These are phyloP conservation scores for Copidosoma floridanum DNA, from an alignment of 1,140 invertebrate species.

Conservation along the genomic window DNA sequence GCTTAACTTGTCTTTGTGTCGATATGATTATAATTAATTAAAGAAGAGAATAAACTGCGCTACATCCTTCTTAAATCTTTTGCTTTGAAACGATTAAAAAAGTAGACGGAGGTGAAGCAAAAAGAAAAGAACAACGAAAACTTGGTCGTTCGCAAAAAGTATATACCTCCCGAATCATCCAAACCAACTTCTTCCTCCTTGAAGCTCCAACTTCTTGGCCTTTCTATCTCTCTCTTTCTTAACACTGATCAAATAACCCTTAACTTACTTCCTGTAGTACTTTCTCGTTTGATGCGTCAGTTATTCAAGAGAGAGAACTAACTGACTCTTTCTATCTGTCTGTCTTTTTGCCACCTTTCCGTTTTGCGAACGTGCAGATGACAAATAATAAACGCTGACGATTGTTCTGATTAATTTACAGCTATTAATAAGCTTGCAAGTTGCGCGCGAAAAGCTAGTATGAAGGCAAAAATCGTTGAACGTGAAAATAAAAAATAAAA, in stretches of 20 bases:
- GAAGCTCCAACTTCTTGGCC: not conserved
- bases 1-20: constrained; percentile 20
- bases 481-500: too few species aligned
- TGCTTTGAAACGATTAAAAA: constrained; percentile 12
- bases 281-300: constrained; percentile 8
- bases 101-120: constrained; percentile 26
- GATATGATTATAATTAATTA: constrained; percentile 17
- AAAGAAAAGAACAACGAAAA: not conserved
- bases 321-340: constrained; percentile 32
- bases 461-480: not conserved
- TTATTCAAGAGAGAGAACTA: constrained; percentile 28
- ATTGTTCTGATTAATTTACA: constrained; percentile 41
- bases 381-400: constrained; percentile 23
- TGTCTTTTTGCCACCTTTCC: constrained; percentile 1
- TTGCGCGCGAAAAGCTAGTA: constrained; percentile 6
- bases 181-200: not conserved
- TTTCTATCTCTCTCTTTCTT: too few species aligned
- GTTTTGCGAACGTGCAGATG: constrained; percentile 32
- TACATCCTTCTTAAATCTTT: constrained; percentile 7
- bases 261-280: constrained; percentile 1
- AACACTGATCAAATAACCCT: constrained; percentile 2
- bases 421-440: constrained; percentile 31
- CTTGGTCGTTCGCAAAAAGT: constrained; percentile 15
- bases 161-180: not conserved
- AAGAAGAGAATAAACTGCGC: constrained; percentile 9